Base-by-base conservation (phyloP, 2,888 invertebrate species). In the Pristionchus maxplancki region DNA sequence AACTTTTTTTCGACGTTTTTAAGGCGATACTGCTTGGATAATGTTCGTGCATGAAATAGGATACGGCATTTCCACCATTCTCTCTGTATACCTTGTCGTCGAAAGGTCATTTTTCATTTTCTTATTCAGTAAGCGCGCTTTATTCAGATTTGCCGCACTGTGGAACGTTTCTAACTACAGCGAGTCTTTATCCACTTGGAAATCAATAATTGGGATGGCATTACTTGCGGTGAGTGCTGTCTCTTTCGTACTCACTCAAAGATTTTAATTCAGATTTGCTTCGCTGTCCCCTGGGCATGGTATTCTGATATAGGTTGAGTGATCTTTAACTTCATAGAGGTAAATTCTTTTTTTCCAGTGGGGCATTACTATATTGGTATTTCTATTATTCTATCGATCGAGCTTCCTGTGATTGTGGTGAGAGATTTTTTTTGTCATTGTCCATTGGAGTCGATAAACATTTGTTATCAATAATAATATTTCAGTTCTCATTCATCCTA, bases 1-100 rank as follows among this genome's bases (percentile, higher is more conserved):
- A 1, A 15, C 34, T 31, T 74, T 40, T 20, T 40, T 13, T 4
- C 67, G 1, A 11, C 37, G 37, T 71, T 37, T 71, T 0, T 67
- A 13, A 78, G 78, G 78, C 1, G n/a, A 8, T 24, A 44, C 44
- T 40, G 78, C 78, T 34, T 78, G 78, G 78, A 44, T 78, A 9
- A 78, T 78, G 78, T 44, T 78, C n/a, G 78, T 20, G 1, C 78
- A 78, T 44, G 78, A 78, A 28, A 44, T 78, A 11, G 44, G 78
- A 2, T 74, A 74, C 34, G 74, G 44, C 5, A 8, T 74, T 9
- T 40, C 74, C 20, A 40, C 74, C 8, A 44, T 74, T 4, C 40
- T 74, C 1, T 74, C 74, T 8, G 24, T 74, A 0, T 74, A 74
- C 15, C 44, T 74, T 4, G 74, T 74, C 2, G 44, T 74, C 1